phyloP scores from a whole-genome alignment of 2,888 invertebrate species.

The Trachelus troglodyta region DNA sequence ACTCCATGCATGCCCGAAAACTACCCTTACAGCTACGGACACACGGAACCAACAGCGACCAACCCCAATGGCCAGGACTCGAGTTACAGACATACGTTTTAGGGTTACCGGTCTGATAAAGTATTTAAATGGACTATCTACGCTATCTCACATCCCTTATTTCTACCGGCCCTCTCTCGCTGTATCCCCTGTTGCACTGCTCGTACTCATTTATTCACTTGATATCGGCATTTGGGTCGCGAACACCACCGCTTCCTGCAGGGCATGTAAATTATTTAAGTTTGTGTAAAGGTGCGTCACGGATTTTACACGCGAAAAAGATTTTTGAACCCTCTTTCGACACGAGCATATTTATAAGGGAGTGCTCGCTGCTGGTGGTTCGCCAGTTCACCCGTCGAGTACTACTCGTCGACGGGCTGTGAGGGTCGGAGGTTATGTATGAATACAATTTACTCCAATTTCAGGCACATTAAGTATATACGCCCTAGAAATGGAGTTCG shows the following conservation, averaged over 20 bases:
- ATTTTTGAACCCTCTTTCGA: not conserved
- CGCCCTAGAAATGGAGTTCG: not conserved
- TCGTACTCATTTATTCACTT: not conserved
- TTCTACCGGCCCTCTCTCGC: not conserved
- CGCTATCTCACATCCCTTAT: not conserved
- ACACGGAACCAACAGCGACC: not conserved
- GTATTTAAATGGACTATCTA: not conserved
- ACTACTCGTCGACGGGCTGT: not conserved
- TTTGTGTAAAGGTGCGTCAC: not conserved
- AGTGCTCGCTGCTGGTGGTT: not conserved
- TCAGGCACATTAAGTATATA: slow-evolving; percentile 27
- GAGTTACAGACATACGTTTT: not conserved
- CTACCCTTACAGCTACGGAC: not conserved
- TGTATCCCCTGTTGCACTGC: not conserved
- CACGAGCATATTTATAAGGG: not conserved
- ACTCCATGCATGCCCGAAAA: not conserved
- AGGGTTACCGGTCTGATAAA: not conserved
- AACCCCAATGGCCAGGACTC: not conserved
- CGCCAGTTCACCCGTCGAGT: not conserved
- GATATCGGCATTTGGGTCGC: not conserved
- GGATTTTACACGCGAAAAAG: not conserved
- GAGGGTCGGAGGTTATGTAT: not conserved
- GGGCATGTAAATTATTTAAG: not conserved
- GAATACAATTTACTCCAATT: slow-evolving; percentile 28
- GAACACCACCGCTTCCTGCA: not conserved